A percentile compares a stretch with the other conserved stretches of the same genome.
These are phyloP conservation scores for Agapetus fuscipes DNA, from an alignment of 2,888 invertebrate genomes.

Conservation along the genomic window DNA sequence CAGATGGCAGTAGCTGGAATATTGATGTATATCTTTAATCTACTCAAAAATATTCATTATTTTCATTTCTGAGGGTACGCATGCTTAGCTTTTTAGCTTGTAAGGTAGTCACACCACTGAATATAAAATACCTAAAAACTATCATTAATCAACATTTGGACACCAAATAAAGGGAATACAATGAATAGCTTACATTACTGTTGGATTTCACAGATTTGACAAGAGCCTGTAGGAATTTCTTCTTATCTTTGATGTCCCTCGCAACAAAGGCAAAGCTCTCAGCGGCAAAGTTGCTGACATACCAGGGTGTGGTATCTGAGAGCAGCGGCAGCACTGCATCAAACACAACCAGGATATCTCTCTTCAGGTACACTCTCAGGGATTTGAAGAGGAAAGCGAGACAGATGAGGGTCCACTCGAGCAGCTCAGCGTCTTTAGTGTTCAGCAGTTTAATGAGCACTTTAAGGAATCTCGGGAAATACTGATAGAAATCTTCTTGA, in stretches of 20 bases:
- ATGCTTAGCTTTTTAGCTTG: too few species aligned
- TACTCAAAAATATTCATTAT: too few species aligned
- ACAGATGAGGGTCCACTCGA: constrained; percentile 80
- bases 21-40: too few species aligned
- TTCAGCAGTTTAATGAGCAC: constrained; percentile 60
- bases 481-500: constrained; percentile 78
- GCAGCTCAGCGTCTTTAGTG: constrained; percentile 69
- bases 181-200: constrained; percentile 51
- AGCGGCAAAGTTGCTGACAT: constrained; percentile 88
- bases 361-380: constrained; percentile 72
- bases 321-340: constrained; percentile 65
- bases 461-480: constrained; percentile 68
- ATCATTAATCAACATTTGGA: too few species aligned
- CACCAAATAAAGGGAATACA: too few species aligned
- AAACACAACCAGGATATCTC: constrained; percentile 65
- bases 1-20: too few species aligned
- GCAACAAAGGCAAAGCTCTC: constrained; percentile 95
- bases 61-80: too few species aligned
- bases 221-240: constrained; percentile 60
- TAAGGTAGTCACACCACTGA: too few species aligned
- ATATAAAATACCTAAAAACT: too few species aligned
- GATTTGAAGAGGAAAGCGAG: constrained; percentile 87
- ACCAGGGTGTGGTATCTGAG: constrained; percentile 66
- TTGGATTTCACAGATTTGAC: constrained; percentile 55
- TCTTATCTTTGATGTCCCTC: constrained; percentile 74